These are phyloP conservation scores for Drosophila barbarae DNA, from an alignment of 2,888 invertebrate genomes.

Conservation along the genomic window DNA sequence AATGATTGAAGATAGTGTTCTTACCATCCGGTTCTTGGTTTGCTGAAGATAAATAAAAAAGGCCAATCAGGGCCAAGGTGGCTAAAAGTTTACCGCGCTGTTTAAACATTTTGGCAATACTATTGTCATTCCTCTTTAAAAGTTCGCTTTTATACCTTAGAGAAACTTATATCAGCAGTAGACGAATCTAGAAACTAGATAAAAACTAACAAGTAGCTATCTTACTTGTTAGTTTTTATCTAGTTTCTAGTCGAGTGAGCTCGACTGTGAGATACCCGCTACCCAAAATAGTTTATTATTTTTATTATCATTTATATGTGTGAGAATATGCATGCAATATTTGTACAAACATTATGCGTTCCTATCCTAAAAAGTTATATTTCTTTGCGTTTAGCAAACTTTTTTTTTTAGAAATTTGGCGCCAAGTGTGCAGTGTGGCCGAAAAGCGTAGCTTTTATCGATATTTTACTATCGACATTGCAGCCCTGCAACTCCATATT, in stretches of 20 bases:
- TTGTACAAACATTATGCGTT: neutral
- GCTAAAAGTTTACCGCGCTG: neutral
- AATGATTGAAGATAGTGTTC: neutral
- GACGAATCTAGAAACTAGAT: neutral
- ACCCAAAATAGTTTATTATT: too few species aligned
- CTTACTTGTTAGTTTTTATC: too few species aligned
- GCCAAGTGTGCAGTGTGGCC: neutral
- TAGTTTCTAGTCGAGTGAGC: too few species aligned
- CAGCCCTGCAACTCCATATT: constrained; percentile 10
- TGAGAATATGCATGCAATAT: too few species aligned
- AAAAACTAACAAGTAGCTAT: neutral
- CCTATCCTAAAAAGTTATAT: neutral
- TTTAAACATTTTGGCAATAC: neutral
- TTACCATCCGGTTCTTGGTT: neutral
- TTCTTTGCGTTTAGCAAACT: neutral
- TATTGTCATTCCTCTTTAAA: neutral
- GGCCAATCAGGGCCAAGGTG: neutral
- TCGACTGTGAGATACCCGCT: too few species aligned
- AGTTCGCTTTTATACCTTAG: neutral
- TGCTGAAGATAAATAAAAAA: neutral
- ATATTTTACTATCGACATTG: neutral
- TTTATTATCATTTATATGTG: too few species aligned
- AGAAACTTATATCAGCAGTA: neutral
- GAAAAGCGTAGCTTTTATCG: neutral
- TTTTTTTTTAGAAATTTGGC: neutral